Conservation (phyloP, 2,797 vertebrate species). For the Poeciliopsis paucimaculata region DNA sequence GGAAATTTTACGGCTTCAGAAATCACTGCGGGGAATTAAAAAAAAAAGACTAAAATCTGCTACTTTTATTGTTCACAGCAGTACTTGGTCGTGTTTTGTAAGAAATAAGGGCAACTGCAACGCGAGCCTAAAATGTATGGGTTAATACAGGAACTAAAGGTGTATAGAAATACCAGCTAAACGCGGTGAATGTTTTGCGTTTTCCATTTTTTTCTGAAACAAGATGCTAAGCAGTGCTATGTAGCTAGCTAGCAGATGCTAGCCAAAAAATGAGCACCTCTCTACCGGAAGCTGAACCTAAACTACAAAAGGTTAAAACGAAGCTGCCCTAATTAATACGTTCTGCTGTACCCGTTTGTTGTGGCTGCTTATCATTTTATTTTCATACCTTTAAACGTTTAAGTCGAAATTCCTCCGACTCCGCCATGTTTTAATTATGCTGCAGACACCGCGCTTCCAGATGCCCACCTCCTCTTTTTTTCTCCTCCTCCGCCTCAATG, state of each 20-base stretch:
- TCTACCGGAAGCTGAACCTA: conserved; percentile 15
- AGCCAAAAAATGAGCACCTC: conserved; percentile 47
- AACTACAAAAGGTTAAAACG: background rate
- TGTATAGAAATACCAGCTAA: too few relatives aligned
- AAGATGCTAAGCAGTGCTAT: conserved; percentile 7
- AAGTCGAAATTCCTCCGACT: conserved; percentile 71
- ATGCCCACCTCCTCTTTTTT: conserved; percentile 43
- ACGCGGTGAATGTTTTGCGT: accelerated
- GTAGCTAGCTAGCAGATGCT: conserved; percentile 53
- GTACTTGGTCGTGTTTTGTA: conserved; percentile 12
- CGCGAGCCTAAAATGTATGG: background rate
- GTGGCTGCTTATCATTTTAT: accelerated
- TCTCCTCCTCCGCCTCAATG: background rate
- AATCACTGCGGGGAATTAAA: background rate
- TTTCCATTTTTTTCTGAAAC: background rate
- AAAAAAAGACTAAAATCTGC: conserved; percentile 2
- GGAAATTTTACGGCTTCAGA: background rate
- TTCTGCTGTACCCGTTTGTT: accelerated
- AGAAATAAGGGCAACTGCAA: background rate
- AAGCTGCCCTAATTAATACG: accelerated
- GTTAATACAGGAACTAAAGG: accelerated
- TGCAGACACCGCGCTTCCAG: conserved; percentile 60
- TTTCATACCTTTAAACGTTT: conserved; percentile 72
- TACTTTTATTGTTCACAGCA: conserved; percentile 44
- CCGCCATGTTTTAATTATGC: conserved; percentile 80